These are phyloP conservation scores for Fragum whitleyi DNA, from an alignment of 2,888 invertebrate genomes.

Conservation along the genomic window DNA sequence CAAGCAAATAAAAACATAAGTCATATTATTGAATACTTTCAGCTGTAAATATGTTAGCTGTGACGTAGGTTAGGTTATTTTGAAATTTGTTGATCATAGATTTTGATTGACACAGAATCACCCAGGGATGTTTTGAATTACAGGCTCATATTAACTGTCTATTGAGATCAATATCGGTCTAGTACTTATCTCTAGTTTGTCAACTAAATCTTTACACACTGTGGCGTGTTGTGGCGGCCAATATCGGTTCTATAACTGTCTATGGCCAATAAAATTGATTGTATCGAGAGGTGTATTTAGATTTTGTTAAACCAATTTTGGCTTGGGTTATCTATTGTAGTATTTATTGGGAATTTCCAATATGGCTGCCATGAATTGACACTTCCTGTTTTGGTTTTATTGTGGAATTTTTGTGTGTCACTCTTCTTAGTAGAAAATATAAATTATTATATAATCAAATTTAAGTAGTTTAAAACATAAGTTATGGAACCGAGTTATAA, in stretches of 20 bases:
- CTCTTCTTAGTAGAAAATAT: not conserved
- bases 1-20: too few species aligned
- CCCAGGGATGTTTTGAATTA: not conserved
- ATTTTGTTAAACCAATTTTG: constrained; percentile 10
- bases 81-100: too few species aligned
- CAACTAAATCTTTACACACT: constrained; percentile 14
- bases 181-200: constrained; percentile 10
- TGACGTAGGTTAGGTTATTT: too few species aligned
- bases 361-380: constrained; percentile 4
- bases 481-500: constrained; percentile 73
- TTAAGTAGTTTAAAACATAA: not conserved
- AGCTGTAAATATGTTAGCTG: too few species aligned
- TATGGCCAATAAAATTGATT: not conserved
- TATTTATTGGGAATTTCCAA: constrained; percentile 19
- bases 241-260: constrained; percentile 17
- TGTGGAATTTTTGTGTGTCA: not conserved
- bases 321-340: constrained; percentile 7
- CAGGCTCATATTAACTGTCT: not conserved
- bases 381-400: constrained; percentile 12
- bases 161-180: constrained; percentile 18
- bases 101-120: too few species aligned
- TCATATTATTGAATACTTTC: too few species aligned
- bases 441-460: not conserved
- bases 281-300: constrained; percentile 16
- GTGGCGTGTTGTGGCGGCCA: not conserved